Percentiles rank a stretch among this genome's conserved stretches.
phyloP scores from a whole-genome alignment of 1,140 invertebrate species.

The Stratiolaelaps scimitus region DNA sequence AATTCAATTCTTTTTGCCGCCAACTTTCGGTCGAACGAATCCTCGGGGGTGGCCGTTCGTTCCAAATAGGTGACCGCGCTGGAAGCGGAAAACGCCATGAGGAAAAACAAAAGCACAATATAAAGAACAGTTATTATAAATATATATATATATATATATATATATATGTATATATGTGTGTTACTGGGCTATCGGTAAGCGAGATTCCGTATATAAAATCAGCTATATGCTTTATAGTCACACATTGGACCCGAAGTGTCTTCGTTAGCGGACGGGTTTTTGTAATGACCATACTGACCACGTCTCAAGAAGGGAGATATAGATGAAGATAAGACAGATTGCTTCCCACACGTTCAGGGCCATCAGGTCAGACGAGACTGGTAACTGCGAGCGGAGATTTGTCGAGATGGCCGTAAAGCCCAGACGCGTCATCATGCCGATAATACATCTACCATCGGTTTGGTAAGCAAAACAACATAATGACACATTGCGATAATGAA shows the following conservation, averaged over 20 bases:
- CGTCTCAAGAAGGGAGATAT: conserved; percentile 16
- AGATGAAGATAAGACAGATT: conserved; percentile 8
- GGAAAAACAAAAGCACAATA: no score
- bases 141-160: no score
- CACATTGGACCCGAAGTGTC: no score
- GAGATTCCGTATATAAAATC: no score
- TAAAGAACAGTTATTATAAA: no score
- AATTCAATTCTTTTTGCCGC: not conserved
- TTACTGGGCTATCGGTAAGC: no score
- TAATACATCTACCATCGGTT: conserved; percentile 12
- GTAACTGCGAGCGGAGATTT: not conserved
- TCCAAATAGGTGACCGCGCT: conserved; percentile 7
- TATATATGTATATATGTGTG: no score
- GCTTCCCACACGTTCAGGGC: conserved; percentile 24
- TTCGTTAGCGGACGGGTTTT: no score
- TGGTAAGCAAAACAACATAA: not conserved
- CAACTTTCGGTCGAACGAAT: not conserved
- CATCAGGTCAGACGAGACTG: not conserved
- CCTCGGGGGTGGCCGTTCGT: not conserved
- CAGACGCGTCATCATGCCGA: conserved; percentile 4
- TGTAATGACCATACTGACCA: not conserved
- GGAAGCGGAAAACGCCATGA: not conserved
- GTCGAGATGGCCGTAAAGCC: not conserved
- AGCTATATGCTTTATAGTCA: no score
- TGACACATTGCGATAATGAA: not conserved